A percentile compares a stretch with the other conserved stretches of the same genome.
Conservation (phyloP, 2,888 invertebrate species). For the Lasiommata megera region DNA sequence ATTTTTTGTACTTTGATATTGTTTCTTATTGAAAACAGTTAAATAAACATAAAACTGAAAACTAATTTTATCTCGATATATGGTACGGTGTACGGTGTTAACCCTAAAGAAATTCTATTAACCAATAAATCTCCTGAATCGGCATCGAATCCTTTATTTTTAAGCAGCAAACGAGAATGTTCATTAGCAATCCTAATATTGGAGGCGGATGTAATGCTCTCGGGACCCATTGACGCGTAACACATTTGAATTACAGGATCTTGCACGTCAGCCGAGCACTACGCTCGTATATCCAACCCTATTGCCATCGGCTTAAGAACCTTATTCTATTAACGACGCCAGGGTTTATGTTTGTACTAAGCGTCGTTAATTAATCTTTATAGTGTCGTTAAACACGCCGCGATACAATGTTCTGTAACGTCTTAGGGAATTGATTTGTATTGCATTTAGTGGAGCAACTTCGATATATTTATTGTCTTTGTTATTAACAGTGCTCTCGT, state of each 20-base stretch:
- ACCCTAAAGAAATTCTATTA: not conserved
- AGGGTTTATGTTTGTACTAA: conserved; percentile 12
- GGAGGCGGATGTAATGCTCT: conserved; percentile 23
- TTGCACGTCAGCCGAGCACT: conserved; percentile 1
- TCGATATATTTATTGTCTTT: not conserved
- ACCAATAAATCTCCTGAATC: conserved; percentile 10
- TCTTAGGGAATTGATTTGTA: conserved; percentile 26
- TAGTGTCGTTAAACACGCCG: conserved; percentile 27
- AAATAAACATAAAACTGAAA: no score
- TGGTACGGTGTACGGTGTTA: not conserved
- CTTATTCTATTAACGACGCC: not conserved
- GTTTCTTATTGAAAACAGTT: no score
- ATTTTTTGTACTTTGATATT: no score
- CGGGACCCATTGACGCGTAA: conserved; percentile 21
- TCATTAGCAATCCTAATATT: conserved; percentile 28
- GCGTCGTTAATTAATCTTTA: conserved; percentile 28
- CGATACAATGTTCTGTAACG: conserved; percentile 23
- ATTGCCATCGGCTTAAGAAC: not conserved
- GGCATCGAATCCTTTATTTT: conserved; percentile 13
- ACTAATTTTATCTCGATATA: not conserved
- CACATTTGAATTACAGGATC: conserved; percentile 21
- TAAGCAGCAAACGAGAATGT: conserved; percentile 19
- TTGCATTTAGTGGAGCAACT: conserved; percentile 1
- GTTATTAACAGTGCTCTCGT: not conserved
- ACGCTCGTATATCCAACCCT: conserved; percentile 2